phyloP scores from a whole-genome alignment of 1,140 invertebrate species.

The Pararge aegeria region DNA sequence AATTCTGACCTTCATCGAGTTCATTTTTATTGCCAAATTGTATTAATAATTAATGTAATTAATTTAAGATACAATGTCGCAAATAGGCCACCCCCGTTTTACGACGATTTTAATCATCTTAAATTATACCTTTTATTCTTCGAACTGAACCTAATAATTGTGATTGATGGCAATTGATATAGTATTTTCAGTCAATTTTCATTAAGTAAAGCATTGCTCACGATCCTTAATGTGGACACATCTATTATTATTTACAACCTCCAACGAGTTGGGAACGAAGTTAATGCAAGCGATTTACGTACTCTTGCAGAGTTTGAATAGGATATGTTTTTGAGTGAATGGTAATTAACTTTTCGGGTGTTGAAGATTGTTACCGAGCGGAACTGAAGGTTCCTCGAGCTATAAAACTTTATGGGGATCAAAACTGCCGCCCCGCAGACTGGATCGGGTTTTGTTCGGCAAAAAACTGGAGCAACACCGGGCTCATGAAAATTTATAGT shows the following conservation, averaged over 20 bases:
- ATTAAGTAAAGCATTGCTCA: slow-evolving; percentile 13
- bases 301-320: not conserved
- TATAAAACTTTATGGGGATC: slow-evolving; percentile 64
- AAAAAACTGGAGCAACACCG: slow-evolving; percentile 65
- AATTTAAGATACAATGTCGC: too few relatives aligned
- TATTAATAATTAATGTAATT: not conserved
- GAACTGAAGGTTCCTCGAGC: slow-evolving; percentile 35
- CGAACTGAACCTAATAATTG: slow-evolving; percentile 9
- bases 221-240: slow-evolving; percentile 10
- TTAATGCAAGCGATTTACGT: not conserved
- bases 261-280: not conserved
- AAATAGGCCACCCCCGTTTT: not conserved
- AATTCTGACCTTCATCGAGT: too few relatives aligned
- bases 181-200: slow-evolving; percentile 13
- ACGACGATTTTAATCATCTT: not conserved
- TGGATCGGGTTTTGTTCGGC: slow-evolving; percentile 29
- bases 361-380: slow-evolving; percentile 17
- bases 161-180: slow-evolving; percentile 6
- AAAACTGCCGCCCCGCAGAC: slow-evolving; percentile 37
- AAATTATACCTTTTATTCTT: not conserved
- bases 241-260: slow-evolving; percentile 5
- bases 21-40: not conserved
- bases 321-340: slow-evolving; percentile 3
- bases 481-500: slow-evolving; percentile 72
- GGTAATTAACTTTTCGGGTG: not conserved